A percentile compares a stretch with the other conserved stretches of the same genome.
phyloP scores from a whole-genome alignment of 2,797 vertebrate genomes.

The Muscicapa striata region DNA sequence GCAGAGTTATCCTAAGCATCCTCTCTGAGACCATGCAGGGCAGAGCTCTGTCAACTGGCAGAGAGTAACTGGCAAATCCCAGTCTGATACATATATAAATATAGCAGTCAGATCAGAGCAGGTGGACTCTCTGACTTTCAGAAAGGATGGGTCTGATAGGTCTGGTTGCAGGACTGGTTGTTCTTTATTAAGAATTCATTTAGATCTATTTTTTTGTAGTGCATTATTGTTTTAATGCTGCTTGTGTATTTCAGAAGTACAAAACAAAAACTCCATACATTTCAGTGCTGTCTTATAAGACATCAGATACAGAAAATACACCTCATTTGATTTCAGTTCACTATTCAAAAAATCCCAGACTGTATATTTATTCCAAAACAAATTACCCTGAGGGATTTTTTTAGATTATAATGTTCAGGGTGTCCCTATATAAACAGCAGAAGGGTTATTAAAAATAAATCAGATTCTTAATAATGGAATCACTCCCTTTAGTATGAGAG shows the following conservation, averaged over 20 bases:
- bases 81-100: constrained; percentile 21
- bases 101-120: constrained; percentile 30
- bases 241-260: neutral
- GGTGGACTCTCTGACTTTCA: constrained; percentile 39
- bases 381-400: constrained; percentile 15
- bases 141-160: neutral
- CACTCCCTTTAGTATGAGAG: neutral
- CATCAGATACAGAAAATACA: neutral
- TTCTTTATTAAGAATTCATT: constrained; percentile 26
- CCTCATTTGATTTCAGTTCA: neutral
- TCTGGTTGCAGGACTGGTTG: constrained; percentile 5
- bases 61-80: constrained; percentile 32
- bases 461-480: constrained; percentile 12
- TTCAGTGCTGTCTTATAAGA: neutral
- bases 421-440: constrained; percentile 24
- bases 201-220: neutral
- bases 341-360: constrained; percentile 18
- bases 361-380: constrained; percentile 14
- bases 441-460: constrained; percentile 49
- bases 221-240: neutral
- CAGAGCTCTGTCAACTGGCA: neutral
- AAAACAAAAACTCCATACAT: neutral
- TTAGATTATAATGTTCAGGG: constrained; percentile 16
- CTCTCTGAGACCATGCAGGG: neutral
- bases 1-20: constrained; percentile 40